Base-by-base conservation (phyloP, 2,888 invertebrate genomes). In the Endotricha flammealis region DNA sequence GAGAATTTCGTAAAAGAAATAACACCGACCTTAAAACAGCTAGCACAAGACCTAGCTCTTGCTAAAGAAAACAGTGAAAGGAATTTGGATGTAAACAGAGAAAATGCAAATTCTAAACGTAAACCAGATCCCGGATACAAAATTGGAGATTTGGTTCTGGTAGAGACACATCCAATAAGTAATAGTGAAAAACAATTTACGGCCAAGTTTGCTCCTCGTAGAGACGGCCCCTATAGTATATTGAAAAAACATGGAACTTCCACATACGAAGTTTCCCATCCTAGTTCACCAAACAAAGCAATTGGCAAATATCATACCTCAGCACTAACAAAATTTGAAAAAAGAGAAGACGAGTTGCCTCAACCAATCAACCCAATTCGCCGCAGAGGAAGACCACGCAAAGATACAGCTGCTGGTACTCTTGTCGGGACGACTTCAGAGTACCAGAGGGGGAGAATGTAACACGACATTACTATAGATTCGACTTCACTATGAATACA, bases 1-100 rank as follows among this genome's bases (percentile, higher is more conserved):
- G 65, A 69, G 39, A 64, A 62, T 29, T 57, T 58, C 20, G 29
- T 60, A 1, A 44, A 53, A 1, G 52, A 60, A 30, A 48, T 56
- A 4, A 58, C 57, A 1, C 44, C 46, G 1, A 31, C 35, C n/a
- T 10, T 38, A 4, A 12, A 36, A 1, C 7, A 22, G 9, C 22
- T 41, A 22, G 34, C 38, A 3, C 22, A 30, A 1, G 32, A 31
- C 1, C 6, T 42, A 3, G 17, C 35, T 8, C 29, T n/a, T 7
- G 44, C 38, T 5, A 12, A 10, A 25, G 41, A 45, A 13, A 14
- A 30, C 2, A 29, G 22, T 31, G 42, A 45, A 10, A 9, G 5
- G 1, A 39, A 38, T 5, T 37, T 41, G 27, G 39, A 39, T 23
- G 1, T 8, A 5, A 20, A 37, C n/a, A 38, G 36, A 12, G 12